Percentiles rank a stretch among this genome's conserved stretches.
Conservation (phyloP, 2,888 invertebrate genomes). For the Piscicola geometra region DNA sequence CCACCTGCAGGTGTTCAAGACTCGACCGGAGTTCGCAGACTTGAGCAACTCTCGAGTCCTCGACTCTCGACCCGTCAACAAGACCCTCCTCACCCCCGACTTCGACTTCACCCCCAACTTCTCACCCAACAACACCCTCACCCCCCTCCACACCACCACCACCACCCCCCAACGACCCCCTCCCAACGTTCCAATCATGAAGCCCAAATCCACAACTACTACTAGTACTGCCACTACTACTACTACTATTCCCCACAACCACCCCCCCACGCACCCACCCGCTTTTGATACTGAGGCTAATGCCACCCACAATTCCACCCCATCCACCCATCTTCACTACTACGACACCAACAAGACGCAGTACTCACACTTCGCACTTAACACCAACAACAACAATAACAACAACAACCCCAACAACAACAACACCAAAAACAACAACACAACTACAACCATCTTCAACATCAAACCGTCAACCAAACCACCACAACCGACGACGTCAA, state of each 20-base stretch:
- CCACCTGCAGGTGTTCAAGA: conserved; percentile 49
- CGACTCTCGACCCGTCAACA: background rate
- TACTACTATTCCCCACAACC: background rate
- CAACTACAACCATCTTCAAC: background rate
- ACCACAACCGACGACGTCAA: background rate
- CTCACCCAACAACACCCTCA: background rate
- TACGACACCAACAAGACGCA: background rate
- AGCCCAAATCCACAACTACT: background rate
- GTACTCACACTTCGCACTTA: background rate
- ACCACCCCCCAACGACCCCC: background rate
- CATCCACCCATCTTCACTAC: background rate
- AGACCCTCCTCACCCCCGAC: too few species aligned
- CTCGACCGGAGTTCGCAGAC: conserved; percentile 49
- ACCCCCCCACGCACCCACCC: background rate
- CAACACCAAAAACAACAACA: conserved; percentile 1
- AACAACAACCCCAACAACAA: conserved; percentile 4
- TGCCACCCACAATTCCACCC: too few species aligned
- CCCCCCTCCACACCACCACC: background rate
- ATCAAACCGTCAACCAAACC: background rate
- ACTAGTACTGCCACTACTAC: background rate
- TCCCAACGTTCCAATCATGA: background rate
- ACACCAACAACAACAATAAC: background rate
- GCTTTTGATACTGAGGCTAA: background rate
- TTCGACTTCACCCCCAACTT: background rate
- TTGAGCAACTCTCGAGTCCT: conserved; percentile 39